Conservation (phyloP, 2,797 vertebrate species). For the Melanotaenia maccullochi region DNA sequence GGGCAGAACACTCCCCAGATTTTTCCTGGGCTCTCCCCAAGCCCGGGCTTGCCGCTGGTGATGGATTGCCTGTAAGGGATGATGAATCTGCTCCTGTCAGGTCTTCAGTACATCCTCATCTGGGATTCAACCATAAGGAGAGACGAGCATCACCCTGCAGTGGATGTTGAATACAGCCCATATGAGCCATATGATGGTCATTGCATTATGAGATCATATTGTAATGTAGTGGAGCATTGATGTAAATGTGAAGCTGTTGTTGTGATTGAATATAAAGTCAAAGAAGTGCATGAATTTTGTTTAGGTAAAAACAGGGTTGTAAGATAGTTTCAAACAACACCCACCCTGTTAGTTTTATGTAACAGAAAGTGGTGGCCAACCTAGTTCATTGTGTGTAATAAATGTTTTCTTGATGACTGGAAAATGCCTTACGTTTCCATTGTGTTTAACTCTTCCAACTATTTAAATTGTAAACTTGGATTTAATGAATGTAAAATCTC, state of each 20-base stretch:
- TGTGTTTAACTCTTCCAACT: not conserved
- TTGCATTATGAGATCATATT: not conserved
- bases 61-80: conserved; percentile 70
- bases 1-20: conserved; percentile 39
- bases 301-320: not conserved
- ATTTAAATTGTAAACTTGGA: no score
- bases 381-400: no score
- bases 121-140: conserved; percentile 60
- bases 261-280: not conserved
- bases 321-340: not conserved
- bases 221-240: not conserved
- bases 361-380: no score
- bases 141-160: conserved; percentile 26
- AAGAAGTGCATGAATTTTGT: not conserved
- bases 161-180: conserved; percentile 37
- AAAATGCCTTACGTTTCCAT: no score
- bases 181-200: conserved; percentile 4
- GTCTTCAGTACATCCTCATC: conserved; percentile 64
- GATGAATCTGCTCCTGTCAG: conserved; percentile 72
- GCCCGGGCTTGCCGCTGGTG: conserved; percentile 45
- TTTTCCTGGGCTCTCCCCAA: conserved; percentile 13
- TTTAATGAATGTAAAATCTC: not conserved
- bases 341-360: no score
- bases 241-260: not conserved
- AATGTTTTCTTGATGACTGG: no score